A percentile compares a stretch with the other conserved stretches of the same genome.
Evolutionary conservation across 2,113 vertebrate genomes (phyloP).

Genomic region (Calidris pugnax): DNA sequence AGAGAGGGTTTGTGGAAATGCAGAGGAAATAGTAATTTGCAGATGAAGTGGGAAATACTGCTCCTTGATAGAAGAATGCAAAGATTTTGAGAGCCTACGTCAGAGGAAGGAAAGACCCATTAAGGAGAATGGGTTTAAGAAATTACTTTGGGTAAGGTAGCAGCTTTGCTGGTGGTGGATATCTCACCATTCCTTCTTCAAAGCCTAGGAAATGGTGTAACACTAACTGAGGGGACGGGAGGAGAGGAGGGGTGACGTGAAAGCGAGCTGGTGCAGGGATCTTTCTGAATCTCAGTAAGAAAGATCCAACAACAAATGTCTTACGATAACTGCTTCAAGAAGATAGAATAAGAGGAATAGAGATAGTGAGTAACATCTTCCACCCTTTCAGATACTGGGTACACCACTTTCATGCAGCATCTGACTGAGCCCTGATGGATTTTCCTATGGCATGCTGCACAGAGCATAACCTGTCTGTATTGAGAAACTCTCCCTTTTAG

Average conservation of each 20-base stretch:
- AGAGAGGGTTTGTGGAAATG: neutral
- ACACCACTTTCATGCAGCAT: neutral
- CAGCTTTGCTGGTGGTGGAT: neutral
- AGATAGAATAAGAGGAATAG: neutral
- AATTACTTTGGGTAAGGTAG: neutral
- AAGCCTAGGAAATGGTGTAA: neutral
- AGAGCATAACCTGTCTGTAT: neutral
- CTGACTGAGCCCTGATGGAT: neutral
- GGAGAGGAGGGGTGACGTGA: neutral
- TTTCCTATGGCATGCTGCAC: neutral
- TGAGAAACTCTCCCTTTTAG: neutral
- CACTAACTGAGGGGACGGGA: fast-evolving
- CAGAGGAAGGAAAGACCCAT: neutral
- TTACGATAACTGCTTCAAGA: neutral
- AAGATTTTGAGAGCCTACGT: neutral
- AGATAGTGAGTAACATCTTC: neutral
- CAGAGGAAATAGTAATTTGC: neutral
- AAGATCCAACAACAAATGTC: neutral
- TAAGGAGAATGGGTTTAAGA: fast-evolving
- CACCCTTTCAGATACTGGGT: neutral
- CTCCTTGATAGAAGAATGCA: neutral
- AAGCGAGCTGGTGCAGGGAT: fast-evolving
- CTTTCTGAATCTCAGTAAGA: neutral
- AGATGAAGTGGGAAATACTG: neutral
- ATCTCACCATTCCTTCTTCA: neutral